Percentiles rank a stretch among this genome's conserved stretches.
Conservation (phyloP, 2,113 vertebrate genomes). For the Serinus canaria region DNA sequence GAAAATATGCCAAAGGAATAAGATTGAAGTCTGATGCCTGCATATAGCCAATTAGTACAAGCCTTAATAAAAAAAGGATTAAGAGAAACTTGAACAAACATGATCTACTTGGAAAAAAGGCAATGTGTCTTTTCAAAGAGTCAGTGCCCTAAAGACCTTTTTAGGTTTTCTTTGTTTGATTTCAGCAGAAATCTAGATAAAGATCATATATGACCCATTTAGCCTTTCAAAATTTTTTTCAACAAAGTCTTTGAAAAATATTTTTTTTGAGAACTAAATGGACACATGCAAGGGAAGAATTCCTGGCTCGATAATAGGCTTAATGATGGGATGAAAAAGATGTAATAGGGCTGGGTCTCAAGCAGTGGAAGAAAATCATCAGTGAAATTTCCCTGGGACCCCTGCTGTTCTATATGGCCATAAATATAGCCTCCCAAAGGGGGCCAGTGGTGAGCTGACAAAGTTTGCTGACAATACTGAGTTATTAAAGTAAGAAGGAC, state of each 20-base stretch:
- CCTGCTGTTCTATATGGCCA: background rate
- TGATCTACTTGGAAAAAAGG: background rate
- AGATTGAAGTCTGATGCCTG: background rate
- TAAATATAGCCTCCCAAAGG: constrained; percentile 18
- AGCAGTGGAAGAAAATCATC: background rate
- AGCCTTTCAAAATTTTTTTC: background rate
- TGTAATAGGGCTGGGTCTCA: background rate
- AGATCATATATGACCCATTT: background rate
- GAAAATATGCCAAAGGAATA: background rate
- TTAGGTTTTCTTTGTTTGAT: background rate
- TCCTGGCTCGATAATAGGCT: background rate
- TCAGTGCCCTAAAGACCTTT: background rate
- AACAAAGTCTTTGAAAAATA: background rate
- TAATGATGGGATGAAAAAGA: background rate
- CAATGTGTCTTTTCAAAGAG: background rate
- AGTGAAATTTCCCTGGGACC: background rate
- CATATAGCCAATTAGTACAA: background rate
- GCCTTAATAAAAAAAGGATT: background rate
- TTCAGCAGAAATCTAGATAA: background rate
- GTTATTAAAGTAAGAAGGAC: constrained; percentile 48
- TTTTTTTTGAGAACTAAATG: background rate
- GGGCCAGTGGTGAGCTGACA: background rate
- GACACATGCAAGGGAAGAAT: background rate
- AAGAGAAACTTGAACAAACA: background rate
- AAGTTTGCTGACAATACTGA: background rate